Evolutionary conservation across 1,140 invertebrate genomes (phyloP), one percentile per base, ranked within the genome.

Genomic region (Meteorus sp.): DNA sequence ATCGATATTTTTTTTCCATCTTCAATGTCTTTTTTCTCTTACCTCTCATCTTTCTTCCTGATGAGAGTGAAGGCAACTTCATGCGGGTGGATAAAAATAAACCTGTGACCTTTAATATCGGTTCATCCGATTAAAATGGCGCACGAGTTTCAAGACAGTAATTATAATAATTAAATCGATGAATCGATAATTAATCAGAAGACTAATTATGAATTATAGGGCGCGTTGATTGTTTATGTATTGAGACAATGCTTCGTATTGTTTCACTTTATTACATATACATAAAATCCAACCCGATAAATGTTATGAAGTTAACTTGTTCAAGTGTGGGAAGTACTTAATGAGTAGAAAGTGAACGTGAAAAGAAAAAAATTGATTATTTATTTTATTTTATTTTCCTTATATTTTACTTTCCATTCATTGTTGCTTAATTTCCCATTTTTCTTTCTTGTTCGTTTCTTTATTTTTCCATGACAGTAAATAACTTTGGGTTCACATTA

Each of bases 101-200:
- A n/a, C n/a, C 6, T 7, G 29, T 11, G 29, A 33, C 29, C 29
- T 33, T 11, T 33, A 11, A 11, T 7, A 7, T 7, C 6, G 41
- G 45, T 63, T 55, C 56, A 64, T 68, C 67, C 60, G 67, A 72
- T 71, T 64, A 67, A 61, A 20, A 41, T 39, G 31, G 60, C 66
- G 60, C 61, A 63, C 64, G 63, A 65, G 62, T 69, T 66, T 59
- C 44, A 50, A 47, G 48, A 27, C 19, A 6, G 67, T 70, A 72
- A 72, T 72, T 74, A 73, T 67, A 66, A 74, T 77, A 75, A 78
- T 78, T 74, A 72, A n/a, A 67, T 58, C 66, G 71, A 76, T 77
- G 73, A 73, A 76, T 77, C 73, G 74, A 73, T 76, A 74, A 78
- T 77, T 77, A 78, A 77, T 76, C 70, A 73, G 72, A 56, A 71